Base-by-base conservation (phyloP, 2,888 invertebrate genomes). In the Yponomeuta cagnagella region DNA sequence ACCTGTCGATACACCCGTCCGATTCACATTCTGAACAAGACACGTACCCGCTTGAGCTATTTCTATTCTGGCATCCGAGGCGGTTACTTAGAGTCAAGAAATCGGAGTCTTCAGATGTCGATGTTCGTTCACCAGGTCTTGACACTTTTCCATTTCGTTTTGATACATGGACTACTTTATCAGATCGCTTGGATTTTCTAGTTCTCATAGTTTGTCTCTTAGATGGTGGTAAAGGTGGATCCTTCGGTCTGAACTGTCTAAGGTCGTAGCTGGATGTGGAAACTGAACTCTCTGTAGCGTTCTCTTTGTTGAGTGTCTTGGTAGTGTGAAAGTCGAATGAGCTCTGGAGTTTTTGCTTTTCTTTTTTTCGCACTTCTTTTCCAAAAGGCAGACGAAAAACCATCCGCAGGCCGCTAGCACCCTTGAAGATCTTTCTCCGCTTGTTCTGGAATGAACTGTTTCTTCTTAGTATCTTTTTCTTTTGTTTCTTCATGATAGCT, bases 21-120 rank as follows among this genome's bases (percentile, higher is more conserved):
- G 96, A 97, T 79, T 97, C 97, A 81, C 97, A 97, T 84, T 97
- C 97, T 65, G 97, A 97, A 82, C 97, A 97, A 2, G 97, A 96
- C 1, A 97, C 96, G 80, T 97, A 97, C 77, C 94, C 94, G 77
- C 94, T 94, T 9, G 94, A 94, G 78, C 94, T 94, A 76, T 94
- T 94, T 64, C 94, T 82, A 74, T 94, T 94, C 74, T 94, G 93
- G 73, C 94, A 94, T 70, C 93, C 93, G 4, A 93, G 83, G 71
- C 94, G 88, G 75, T 94, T 94, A 75, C 94, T 93, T 1, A 94
- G 84, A 2, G 93, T 93, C 72, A 92, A 79, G 77, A 93, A 93
- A 74, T 94, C 94, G 0, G 94, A 94, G 71, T 94, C 94, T 80
- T 94, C 94, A 0, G 94, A 94, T 0, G 94, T 93, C 10, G 94